Conservation (phyloP, 2,888 invertebrate genomes). For the Polietes domitor region DNA sequence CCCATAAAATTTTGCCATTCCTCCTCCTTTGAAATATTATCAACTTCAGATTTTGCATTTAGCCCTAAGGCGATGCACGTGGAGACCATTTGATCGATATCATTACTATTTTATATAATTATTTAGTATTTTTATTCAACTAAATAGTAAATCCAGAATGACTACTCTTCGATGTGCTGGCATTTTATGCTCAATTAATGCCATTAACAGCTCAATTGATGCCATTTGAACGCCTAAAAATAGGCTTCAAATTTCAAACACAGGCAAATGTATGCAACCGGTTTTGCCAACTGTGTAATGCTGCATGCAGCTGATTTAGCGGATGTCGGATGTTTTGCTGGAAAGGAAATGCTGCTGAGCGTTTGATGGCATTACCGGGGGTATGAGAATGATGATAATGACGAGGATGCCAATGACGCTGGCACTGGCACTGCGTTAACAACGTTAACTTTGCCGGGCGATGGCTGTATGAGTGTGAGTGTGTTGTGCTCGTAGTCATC, state of each 20-base stretch:
- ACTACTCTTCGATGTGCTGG: neutral
- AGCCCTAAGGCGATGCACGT: too few species aligned
- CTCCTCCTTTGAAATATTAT: too few species aligned
- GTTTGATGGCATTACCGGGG: neutral
- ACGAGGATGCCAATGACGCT: neutral
- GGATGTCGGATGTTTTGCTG: neutral
- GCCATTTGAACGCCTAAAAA: slow-evolving; percentile 54
- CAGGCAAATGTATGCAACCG: neutral
- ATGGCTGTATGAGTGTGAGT: neutral
- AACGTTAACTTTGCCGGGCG: neutral
- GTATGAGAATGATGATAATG: neutral
- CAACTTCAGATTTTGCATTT: too few species aligned
- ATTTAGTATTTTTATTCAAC: too few species aligned
- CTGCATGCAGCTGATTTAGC: neutral
- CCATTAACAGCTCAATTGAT: slow-evolving; percentile 62
- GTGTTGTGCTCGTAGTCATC: neutral
- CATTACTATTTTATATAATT: too few species aligned
- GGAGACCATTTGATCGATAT: too few species aligned
- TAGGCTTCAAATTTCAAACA: slow-evolving; percentile 42
- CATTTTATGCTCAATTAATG: slow-evolving; percentile 49
- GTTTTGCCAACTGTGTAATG: too few species aligned
- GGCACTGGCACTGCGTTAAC: neutral
- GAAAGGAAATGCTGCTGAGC: neutral
- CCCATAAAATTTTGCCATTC: too few species aligned
- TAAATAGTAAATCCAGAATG: too few species aligned